A percentile compares a stretch with the other conserved stretches of the same genome.
Conservation (phyloP, 1,140 invertebrate species). For the Sitophilus oryzae region DNA sequence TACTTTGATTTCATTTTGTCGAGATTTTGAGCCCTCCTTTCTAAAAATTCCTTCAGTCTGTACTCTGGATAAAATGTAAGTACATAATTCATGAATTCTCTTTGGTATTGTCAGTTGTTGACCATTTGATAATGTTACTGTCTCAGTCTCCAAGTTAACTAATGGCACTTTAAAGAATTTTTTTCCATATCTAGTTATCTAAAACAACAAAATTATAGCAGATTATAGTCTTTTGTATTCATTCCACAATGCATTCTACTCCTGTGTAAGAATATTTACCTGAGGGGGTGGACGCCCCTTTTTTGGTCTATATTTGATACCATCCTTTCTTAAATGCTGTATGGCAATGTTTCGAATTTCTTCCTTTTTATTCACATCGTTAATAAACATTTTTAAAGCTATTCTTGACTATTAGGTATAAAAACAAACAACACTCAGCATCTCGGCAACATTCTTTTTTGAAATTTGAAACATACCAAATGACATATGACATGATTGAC, state of each 20-base stretch:
- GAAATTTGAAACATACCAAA: not conserved
- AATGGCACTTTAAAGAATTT: constrained; percentile 59
- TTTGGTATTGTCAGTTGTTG: constrained; percentile 63
- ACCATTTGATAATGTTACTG: constrained; percentile 54
- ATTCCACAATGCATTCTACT: constrained; percentile 1
- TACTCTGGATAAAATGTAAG: constrained; percentile 59
- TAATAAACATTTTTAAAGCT: constrained; percentile 53
- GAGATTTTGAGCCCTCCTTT: constrained; percentile 72
- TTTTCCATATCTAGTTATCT: constrained; percentile 26
- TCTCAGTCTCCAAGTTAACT: constrained; percentile 53
- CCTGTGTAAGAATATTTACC: constrained; percentile 38
- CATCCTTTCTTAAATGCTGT: constrained; percentile 54
- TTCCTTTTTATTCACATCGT: constrained; percentile 58
- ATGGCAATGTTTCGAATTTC: constrained; percentile 56
- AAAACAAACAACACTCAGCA: not conserved
- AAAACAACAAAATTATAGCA: constrained; percentile 12
- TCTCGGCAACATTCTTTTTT: not conserved
- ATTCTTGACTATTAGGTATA: not conserved
- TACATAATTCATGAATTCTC: constrained; percentile 66
- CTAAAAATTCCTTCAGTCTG: constrained; percentile 76
- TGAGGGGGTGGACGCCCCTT: constrained; percentile 52
- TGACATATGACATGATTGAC: constrained; percentile 7
- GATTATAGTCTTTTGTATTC: constrained; percentile 1
- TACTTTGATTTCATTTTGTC: constrained; percentile 76
- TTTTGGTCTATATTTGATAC: constrained; percentile 59